Evolutionary conservation across 2,113 vertebrate species (phyloP).

Genomic region (Tringa solitaria): DNA sequence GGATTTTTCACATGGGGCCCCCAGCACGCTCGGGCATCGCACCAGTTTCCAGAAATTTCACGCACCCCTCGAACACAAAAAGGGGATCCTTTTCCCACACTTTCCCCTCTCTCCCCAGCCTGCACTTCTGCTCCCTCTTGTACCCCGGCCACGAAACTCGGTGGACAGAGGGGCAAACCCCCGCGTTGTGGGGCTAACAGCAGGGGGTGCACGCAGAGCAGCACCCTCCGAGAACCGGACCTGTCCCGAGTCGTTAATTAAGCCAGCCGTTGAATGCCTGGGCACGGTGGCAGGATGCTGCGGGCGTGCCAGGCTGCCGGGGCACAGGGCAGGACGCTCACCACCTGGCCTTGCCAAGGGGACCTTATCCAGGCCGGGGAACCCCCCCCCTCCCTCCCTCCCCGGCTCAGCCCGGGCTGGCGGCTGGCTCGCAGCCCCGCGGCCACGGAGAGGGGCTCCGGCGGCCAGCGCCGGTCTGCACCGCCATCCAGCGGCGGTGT

Average conservation of each 20-base stretch:
- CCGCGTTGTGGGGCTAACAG: neutral
- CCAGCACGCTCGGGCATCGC: neutral
- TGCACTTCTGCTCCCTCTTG: neutral
- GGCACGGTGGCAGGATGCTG: neutral
- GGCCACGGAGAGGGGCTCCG: neutral
- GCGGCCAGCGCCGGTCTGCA: constrained; percentile 26
- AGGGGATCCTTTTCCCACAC: constrained; percentile 32
- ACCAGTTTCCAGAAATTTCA: constrained; percentile 15
- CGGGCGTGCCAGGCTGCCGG: neutral
- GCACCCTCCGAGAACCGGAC: neutral
- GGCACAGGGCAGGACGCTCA: neutral
- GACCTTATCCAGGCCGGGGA: neutral
- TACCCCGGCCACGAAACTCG: neutral
- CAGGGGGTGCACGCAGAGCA: rapidly evolving
- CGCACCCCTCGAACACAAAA: neutral
- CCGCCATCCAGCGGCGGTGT: constrained; percentile 71
- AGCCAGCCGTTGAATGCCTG: neutral
- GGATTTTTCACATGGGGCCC: constrained; percentile 55
- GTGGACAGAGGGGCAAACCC: neutral
- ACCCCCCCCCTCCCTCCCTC: too few species aligned
- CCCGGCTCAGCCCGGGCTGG: neutral
- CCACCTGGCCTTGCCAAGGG: neutral
- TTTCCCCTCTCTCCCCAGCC: neutral
- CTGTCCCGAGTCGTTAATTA: rapidly evolving
- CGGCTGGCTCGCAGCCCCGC: neutral